Evolutionary conservation across 2,888 invertebrate genomes (phyloP).

Genomic region (Coronaproctus castanopsis): DNA sequence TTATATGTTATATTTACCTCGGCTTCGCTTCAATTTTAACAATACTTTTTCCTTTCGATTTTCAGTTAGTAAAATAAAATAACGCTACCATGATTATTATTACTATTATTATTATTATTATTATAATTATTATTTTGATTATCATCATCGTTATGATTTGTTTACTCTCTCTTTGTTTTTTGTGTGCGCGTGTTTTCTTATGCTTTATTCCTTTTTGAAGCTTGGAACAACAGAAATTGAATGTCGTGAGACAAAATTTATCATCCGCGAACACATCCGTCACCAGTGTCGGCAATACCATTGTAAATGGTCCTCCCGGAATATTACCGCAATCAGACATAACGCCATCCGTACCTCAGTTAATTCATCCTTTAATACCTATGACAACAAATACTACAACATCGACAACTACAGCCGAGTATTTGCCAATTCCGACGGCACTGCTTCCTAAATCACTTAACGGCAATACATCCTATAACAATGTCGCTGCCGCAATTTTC

Average conservation of each 20-base stretch:
- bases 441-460: neutral
- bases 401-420: neutral
- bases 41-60: no score
- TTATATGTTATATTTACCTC: no score
- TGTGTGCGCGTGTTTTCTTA: no score
- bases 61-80: no score
- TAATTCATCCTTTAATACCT: neutral
- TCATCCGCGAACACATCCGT: neutral
- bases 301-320: neutral
- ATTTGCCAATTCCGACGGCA: neutral
- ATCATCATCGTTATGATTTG: no score
- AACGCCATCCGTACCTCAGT: neutral
- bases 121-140: no score
- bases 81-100: no score
- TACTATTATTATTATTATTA: no score
- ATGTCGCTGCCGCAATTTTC: no score
- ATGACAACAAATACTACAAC: no score
- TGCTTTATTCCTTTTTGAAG: conserved; percentile 9
- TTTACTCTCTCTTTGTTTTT: no score
- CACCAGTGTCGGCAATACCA: neutral
- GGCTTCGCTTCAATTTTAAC: no score
- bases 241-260: neutral
- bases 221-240: conserved; percentile 13
- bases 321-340: neutral
- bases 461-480: neutral